Conservation (phyloP, 2,888 invertebrate genomes). For the Orthosia gracilis region DNA sequence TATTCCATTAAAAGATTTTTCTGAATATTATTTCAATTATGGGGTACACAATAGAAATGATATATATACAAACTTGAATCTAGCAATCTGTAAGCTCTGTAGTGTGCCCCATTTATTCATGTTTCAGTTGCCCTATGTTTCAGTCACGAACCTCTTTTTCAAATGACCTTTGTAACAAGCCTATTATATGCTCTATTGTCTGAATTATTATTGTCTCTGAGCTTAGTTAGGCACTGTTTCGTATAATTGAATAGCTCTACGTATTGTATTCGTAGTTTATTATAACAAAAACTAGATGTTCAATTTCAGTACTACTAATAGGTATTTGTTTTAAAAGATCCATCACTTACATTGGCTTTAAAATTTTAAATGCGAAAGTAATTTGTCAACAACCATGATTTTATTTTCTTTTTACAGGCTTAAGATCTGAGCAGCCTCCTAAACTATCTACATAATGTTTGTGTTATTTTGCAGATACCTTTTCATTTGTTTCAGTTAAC, state of each 20-base stretch:
- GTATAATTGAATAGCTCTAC: conserved; percentile 35
- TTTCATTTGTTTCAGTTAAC: not conserved
- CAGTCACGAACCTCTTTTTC: conserved; percentile 59
- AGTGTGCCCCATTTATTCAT: no score
- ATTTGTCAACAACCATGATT: conserved; percentile 10
- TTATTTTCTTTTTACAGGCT: not conserved
- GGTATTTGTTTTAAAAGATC: conserved; percentile 12
- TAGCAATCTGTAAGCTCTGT: not conserved
- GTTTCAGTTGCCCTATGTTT: conserved; percentile 22
- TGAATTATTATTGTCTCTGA: conserved; percentile 41
- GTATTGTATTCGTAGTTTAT: conserved; percentile 31
- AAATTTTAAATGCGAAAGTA: conserved; percentile 16
- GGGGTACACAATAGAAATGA: no score
- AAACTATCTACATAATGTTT: not conserved
- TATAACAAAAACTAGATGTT: conserved; percentile 22
- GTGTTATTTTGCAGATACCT: not conserved
- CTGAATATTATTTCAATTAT: no score
- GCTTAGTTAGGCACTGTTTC: conserved; percentile 17
- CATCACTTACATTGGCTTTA: conserved; percentile 2
- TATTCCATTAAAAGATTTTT: no score
- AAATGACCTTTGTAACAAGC: conserved; percentile 58
- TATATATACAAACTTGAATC: no score
- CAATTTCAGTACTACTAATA: conserved; percentile 6
- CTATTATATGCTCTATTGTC: conserved; percentile 33
- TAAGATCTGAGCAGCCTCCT: not conserved